Conservation (phyloP, 2,797 vertebrate genomes). For the Phaenicophaeus curvirostris region DNA sequence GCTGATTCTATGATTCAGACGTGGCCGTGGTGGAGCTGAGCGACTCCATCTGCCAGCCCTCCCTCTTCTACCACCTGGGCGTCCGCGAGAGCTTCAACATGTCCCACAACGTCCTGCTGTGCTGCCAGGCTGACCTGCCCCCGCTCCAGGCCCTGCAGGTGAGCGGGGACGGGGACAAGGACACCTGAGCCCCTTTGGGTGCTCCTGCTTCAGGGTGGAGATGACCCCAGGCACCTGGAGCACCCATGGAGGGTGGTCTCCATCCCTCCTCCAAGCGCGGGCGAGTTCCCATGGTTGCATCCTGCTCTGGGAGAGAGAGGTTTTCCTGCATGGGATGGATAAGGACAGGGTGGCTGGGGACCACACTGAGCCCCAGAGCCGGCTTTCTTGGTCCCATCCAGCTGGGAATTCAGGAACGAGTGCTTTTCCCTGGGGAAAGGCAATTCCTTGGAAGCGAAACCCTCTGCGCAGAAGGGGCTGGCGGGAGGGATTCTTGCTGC, state of each 20-base stretch:
- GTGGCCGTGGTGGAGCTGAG: slow-evolving; percentile 91
- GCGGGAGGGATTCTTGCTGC: accelerated
- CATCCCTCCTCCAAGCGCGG: accelerated
- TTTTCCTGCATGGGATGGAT: neutral
- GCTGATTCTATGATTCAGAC: too few species aligned
- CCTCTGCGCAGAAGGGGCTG: neutral
- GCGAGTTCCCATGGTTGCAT: accelerated
- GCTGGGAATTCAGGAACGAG: neutral
- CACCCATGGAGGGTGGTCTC: neutral
- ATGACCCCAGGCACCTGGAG: neutral
- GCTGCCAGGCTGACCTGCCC: slow-evolving; percentile 82
- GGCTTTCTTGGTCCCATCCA: neutral
- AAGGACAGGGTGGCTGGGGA: neutral
- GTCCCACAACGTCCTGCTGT: slow-evolving; percentile 91
- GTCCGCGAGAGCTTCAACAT: slow-evolving; percentile 93
- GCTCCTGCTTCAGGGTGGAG: neutral
- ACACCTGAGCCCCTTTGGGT: too few species aligned
- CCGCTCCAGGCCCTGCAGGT: slow-evolving; percentile 87
- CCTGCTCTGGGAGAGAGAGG: neutral
- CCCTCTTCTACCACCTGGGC: slow-evolving; percentile 91
- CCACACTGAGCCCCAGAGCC: accelerated
- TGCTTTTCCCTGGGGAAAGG: neutral
- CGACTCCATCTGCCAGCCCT: slow-evolving; percentile 85
- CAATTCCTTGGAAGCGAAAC: neutral
- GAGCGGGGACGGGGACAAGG: neutral